Base-by-base conservation (phyloP, 2,888 invertebrate genomes). In the Pomacea canaliculata region DNA sequence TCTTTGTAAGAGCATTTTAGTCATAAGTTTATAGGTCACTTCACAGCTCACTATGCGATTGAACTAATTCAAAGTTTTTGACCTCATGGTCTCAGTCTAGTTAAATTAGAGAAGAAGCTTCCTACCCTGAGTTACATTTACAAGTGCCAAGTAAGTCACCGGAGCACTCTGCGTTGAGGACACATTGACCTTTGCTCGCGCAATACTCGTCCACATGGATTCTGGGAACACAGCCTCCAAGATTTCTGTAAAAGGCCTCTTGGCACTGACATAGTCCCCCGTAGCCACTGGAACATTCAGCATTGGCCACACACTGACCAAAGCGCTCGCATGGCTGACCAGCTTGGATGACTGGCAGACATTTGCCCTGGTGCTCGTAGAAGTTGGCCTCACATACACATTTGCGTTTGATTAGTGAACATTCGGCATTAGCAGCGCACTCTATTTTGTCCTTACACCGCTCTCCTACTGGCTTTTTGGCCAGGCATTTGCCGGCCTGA, bases 161-260 rank as follows among this genome's bases (percentile, higher is more conserved):
- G 49, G 76, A 76, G 70, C 79, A 79, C 62, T 79, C 75, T 19
- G 77, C 79, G 19, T 77, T 63, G 48, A 63, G 69, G 63, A 79
- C 79, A 71, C 79, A 79, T 72, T 79, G 79, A 4, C 77, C 79
- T 23, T 72, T 72, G 60, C 77, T 77, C 9, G 77, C 70, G 60
- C 79, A 79, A 16, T 68, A 67, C 56, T 77, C 73, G 63, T 76
- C 70, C n/a, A 69, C 72, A 16, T 63, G 70, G 16, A 78, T 67
- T 49, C 74, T 56, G n/a, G 60, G 69, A 16, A 74, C 46, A 18
- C 74, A 74, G 62, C 16, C 67, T 10, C 69, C 74, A 68, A 60
- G 68, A 59, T 69, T 74, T 60, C 27, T 37, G 49, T 74, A 74
- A 60, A 19, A 74, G 0, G 68, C 74, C 19, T 69, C 68, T 48